Conservation (phyloP, 2,113 vertebrate genomes). For the Typhlomys cinereus region DNA sequence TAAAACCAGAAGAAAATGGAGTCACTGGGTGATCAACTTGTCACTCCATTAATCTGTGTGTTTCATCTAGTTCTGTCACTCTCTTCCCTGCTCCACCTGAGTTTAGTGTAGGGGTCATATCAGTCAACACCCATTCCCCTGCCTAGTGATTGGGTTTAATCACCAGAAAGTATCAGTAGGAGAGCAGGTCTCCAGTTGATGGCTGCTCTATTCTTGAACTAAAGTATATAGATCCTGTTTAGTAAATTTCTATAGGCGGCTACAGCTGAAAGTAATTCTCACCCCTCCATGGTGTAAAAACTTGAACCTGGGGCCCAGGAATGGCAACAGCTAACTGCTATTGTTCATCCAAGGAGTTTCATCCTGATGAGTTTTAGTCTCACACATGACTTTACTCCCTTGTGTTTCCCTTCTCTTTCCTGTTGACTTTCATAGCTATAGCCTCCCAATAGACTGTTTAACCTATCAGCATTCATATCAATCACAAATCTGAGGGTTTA, state of each 20-base stretch:
- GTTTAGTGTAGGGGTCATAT: neutral
- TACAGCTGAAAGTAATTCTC: neutral
- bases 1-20: neutral
- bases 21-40: neutral
- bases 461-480: neutral
- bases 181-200: neutral
- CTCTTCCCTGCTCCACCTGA: neutral
- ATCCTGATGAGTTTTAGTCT: neutral
- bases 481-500: neutral
- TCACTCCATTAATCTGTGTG: neutral
- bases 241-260: neutral
- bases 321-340: neutral
- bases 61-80: neutral
- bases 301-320: neutral
- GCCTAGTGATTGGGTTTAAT: neutral
- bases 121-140: neutral
- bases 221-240: neutral
- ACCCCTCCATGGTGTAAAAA: neutral
- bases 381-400: neutral
- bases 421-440: neutral
- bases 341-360: neutral
- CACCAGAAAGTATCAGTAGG: neutral
- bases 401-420: neutral
- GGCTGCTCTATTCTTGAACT: neutral
- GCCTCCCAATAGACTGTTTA: neutral